A percentile compares a stretch with the other conserved stretches of the same genome.
Evolutionary conservation across 2,797 vertebrate genomes (phyloP).

Genomic region (Cynodonichthys magdalenae): DNA sequence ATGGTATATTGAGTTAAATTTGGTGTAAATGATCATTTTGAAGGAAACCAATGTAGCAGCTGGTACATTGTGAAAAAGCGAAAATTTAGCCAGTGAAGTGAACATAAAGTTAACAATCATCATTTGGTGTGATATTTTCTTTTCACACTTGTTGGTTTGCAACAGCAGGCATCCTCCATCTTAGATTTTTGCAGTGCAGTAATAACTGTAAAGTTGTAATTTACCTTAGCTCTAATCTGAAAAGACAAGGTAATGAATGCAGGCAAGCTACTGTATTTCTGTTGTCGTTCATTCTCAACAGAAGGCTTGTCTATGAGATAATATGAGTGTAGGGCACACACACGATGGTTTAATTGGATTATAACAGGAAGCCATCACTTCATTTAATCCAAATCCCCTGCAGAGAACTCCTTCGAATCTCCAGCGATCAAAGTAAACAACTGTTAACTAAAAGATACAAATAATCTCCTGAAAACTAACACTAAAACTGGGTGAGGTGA

Average conservation of each 20-base stretch:
- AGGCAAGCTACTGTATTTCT: constrained; percentile 24
- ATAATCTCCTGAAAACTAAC: constrained; percentile 52
- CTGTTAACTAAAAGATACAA: constrained; percentile 57
- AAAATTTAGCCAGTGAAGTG: constrained; percentile 29
- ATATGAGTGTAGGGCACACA: constrained; percentile 2
- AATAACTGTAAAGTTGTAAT: constrained; percentile 39
- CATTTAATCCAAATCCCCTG: constrained; percentile 58
- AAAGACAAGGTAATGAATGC: constrained; percentile 24
- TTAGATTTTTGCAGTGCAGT: constrained; percentile 12
- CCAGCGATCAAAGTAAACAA: constrained; percentile 64
- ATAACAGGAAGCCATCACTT: constrained; percentile 50
- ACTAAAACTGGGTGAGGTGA: constrained; percentile 40
- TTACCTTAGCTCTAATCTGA: constrained; percentile 30
- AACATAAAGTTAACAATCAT: constrained; percentile 51
- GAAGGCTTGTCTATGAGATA: constrained; percentile 35
- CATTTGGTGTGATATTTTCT: constrained; percentile 51
- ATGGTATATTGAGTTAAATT: neutral
- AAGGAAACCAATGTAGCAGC: constrained; percentile 23
- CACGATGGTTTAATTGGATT: constrained; percentile 63
- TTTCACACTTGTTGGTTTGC: constrained; percentile 54
- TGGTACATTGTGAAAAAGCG: constrained; percentile 27
- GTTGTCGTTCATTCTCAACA: constrained; percentile 35
- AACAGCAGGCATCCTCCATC: constrained; percentile 37
- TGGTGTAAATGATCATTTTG: constrained; percentile 20
- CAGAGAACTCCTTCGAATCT: constrained; percentile 64